Base-by-base conservation (phyloP, 1,140 invertebrate genomes). In the Manduca sexta region DNA sequence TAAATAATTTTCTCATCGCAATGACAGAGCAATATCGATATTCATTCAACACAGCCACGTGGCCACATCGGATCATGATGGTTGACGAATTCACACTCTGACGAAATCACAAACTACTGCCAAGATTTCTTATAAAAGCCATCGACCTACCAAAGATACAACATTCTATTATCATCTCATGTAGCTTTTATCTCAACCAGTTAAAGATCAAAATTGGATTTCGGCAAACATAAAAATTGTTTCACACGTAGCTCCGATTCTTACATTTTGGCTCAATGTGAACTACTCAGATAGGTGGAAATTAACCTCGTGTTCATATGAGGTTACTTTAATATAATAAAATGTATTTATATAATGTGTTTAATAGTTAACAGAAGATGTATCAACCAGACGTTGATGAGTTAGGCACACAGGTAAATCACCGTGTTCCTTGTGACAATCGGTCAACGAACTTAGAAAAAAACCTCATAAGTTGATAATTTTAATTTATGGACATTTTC, bases 91-190 rank as follows among this genome's bases (percentile, higher is more conserved):
- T 76, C 74, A 68, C 63, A 69, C 67, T 71, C 72, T 78, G 72
- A 79, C 73, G 75, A 82, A 79, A 78, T 74, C 64, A 62, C 53
- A 49, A 63, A 50, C 65, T 59, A 67, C 63, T 83, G 79, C 79
- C 76, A 83, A 83, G 71, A 78, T 78, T 78, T 80, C 69, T 80
- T 80, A 70, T 59, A 67, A 74, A 68, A 80, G 79, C 62, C 79
- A 83, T 74, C 68, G 76, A 83, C 79, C 79, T 69, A 64, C 49
- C 48, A 64, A 56, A 45, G 49, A 51, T 48, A 51, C 61, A 43
- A 57, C 37, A 8, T 53, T 59, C 49, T 44, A 40, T 35, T 51
- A 59, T 41, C 55, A n/a, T 12, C 12, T 4, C 3, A n/a, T 18
- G 11, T 1, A 40, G 34, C 3, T 40, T 18, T 65, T 60, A 56